Conservation (phyloP, 1,140 invertebrate species). For the Mactra quadrangularis region DNA sequence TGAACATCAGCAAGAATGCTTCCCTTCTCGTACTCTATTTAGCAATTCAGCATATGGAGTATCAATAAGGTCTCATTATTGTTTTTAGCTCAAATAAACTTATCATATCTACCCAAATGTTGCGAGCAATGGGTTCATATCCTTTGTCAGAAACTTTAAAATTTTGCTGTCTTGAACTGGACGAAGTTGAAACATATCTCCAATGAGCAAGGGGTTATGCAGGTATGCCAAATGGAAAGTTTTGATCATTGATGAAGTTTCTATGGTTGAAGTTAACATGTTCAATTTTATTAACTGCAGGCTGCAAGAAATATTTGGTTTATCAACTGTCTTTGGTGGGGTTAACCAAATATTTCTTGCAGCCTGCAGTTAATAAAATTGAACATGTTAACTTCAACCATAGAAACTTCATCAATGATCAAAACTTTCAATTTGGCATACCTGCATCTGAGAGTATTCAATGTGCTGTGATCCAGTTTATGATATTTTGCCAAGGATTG, state of each 20-base stretch:
- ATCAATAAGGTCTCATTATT: constrained; percentile 58
- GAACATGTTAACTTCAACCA: constrained; percentile 59
- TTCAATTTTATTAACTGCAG: constrained; percentile 28
- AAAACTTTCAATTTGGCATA: constrained; percentile 13
- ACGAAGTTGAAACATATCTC: constrained; percentile 22
- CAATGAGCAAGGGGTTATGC: not conserved
- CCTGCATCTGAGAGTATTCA: constrained; percentile 37
- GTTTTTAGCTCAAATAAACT: constrained; percentile 30
- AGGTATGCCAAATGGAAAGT: constrained; percentile 23
- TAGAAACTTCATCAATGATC: constrained; percentile 59
- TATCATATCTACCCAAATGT: constrained; percentile 12
- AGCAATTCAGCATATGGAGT: constrained; percentile 12
- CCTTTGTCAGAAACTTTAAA: not conserved
- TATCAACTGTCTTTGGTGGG: not conserved
- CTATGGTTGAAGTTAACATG: constrained; percentile 60
- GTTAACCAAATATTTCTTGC: not conserved
- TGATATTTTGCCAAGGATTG: too few species aligned
- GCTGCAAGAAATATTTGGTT: constrained; percentile 8
- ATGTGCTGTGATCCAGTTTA: not conserved
- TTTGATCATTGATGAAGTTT: constrained; percentile 54
- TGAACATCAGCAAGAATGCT: constrained; percentile 23
- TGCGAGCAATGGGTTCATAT: constrained; percentile 7
- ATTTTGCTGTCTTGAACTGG: constrained; percentile 10
- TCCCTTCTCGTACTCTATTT: constrained; percentile 26
- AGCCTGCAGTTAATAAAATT: constrained; percentile 20